Conservation (phyloP, 2,797 vertebrate genomes). For the Lateolabrax maculatus region DNA sequence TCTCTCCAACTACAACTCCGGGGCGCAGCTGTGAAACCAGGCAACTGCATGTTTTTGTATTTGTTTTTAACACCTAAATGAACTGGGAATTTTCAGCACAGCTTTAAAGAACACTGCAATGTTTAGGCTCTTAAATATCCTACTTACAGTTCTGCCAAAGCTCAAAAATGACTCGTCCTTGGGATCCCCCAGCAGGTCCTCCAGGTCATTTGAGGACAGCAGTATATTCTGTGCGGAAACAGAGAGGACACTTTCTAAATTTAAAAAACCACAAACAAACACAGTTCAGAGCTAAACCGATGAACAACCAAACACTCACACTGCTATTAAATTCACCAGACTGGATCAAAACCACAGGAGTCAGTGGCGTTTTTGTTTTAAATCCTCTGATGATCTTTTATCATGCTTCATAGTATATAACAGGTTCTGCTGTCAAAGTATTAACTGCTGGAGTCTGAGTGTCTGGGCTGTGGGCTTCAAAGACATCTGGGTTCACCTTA, state of each 20-base stretch:
- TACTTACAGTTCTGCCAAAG: constrained; percentile 72
- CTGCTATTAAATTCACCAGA: constrained; percentile 50
- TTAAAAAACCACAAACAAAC: constrained; percentile 26
- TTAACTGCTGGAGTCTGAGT: constrained; percentile 51
- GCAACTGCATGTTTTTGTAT: neutral
- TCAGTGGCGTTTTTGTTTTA: constrained; percentile 31
- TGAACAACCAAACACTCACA: constrained; percentile 43
- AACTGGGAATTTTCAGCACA: neutral
- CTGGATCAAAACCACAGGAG: constrained; percentile 57
- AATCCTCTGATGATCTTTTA: constrained; percentile 43
- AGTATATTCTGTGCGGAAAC: constrained; percentile 71
- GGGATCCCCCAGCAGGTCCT: constrained; percentile 72
- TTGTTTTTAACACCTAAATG: constrained; percentile 13
- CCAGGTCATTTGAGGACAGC: constrained; percentile 85
- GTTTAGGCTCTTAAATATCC: neutral
- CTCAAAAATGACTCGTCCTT: constrained; percentile 44
- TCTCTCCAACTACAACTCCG: constrained; percentile 2
- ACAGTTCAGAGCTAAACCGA: constrained; percentile 11
- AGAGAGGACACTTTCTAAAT: constrained; percentile 24
- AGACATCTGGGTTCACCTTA: constrained; percentile 45
- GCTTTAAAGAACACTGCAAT: neutral
- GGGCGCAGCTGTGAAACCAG: constrained; percentile 36
- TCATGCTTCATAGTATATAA: constrained; percentile 29
- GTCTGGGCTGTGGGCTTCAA: constrained; percentile 49
- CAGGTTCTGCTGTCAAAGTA: constrained; percentile 20